Evolutionary conservation across 2,113 vertebrate genomes (phyloP), one percentile per base, ranked within the genome.

Genomic region (Leuciscus idus): DNA sequence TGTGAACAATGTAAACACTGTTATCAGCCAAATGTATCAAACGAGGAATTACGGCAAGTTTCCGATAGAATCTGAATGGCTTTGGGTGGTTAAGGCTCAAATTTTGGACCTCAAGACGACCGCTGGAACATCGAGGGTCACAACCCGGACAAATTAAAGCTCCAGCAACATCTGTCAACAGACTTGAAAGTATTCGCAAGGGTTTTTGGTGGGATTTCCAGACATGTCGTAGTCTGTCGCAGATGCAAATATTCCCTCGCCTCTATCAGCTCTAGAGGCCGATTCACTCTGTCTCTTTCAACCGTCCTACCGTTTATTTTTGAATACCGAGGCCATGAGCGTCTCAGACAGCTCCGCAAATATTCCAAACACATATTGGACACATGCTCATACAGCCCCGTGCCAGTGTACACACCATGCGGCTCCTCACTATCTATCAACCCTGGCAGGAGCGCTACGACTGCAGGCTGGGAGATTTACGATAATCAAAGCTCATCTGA

Each of bases 331-430:
- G 36, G 48, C 79, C 61, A 80, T 90, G 85, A 91, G 84, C 26
- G 7, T 62, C 46, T 81, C 87, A 88, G 85, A 89, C 85, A 36
- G 28, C 86, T 85, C 64, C 64, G 74, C 87, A 90, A 91, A 89
- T 86, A 87, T 89, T 89, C 86, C 81, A 89, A 79, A 85, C 85
- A 81, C 89, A 91, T 70, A 76, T 77, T 89, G 84, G 86, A 76
- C 83, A 89, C 89, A 89, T 89, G 82, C 55, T 86, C 83, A 19
- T 30, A 33, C 23, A 82, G 66, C 43, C 26, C 9, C 13, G 2
- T 78, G 87, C 87, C 88, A 89, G 87, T 90, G 82, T 88, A 90
- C 76, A 90, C 87, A 90, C 52, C 17, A 2, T 36, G 36, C 61
- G 76, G 61, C 68, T 76, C 84, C 30, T 80, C 48, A 4, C 62